Evolutionary conservation across 92 coral and sea anemone genomes (phyloP), one percentile per base, ranked within the genome.

Genomic region (Epizoanthus stellaris): DNA sequence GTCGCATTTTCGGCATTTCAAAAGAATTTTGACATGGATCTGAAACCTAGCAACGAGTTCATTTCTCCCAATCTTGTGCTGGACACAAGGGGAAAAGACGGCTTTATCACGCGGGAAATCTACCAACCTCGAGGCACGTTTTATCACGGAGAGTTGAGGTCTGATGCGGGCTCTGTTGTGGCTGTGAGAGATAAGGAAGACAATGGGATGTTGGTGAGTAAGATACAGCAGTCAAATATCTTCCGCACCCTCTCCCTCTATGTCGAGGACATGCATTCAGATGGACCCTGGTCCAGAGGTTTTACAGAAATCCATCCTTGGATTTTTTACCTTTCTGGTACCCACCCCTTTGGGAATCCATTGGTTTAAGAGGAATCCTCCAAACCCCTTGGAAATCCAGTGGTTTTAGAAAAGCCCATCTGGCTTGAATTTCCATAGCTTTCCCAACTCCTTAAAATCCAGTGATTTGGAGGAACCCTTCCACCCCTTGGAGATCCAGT

Each of bases 101-200:
- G 90, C n/a, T 14, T 64, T 38, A 84, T 93, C 76, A 67, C 73
- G 7, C 90, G 87, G 25, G 90, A 91, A 34, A 61, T 79, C 38
- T 85, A 94, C 77, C 73, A 53, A 30, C 95, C 95, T 0, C 69
- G 58, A 9, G 98, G 93, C 16, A 49, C 64, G 49, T 94, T 94
- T 66, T 90, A 88, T 64, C 92, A 87, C 21, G 98, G 98, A 20
- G 87, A 94, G 36, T 85, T 89, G 76, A 64, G 73, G 21, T 87
- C 94, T 42, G 88, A 87, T 76, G 75, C 93, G 25, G 60, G 84
- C 16, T 92, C 95, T n/a, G 85, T 91, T 53, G 90, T 92, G 3
- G 95, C 98, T 42, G 89, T 94, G 20, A 88, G 98, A 67, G 98
- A 91, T 54, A 79, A 57, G 75, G 88, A 81, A 5, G 59, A 80